Base-by-base conservation (phyloP, 2,888 invertebrate genomes). In the Hedya salicella region DNA sequence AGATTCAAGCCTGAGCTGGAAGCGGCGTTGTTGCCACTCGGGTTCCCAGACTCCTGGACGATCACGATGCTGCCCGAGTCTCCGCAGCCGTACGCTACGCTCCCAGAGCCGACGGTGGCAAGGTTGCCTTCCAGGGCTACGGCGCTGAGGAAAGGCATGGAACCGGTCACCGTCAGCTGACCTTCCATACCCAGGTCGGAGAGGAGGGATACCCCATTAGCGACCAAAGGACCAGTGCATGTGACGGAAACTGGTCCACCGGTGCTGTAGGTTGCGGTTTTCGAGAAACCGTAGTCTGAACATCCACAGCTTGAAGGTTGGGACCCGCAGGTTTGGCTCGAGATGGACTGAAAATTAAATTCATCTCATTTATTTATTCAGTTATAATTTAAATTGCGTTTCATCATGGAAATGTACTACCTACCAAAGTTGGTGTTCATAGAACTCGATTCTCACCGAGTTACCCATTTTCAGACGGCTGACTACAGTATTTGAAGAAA, bases 121-220 rank as follows among this genome's bases (percentile, higher is more conserved):
- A 83, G 54, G 4, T 65, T 62, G 0, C 81, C 81, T 53, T 79
- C 81, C 3, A 81, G 66, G 42, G 76, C 77, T 0, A 82, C 81
- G 3, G 82, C 77, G 2, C 79, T 80, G 6, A 84, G 39, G 75
- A 80, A 82, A 0, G 84, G 84, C 17, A 83, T 19, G 11, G 46
- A 32, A 0, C 68, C 68, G 0, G 14, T 40, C 9, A 67, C 69
- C 9, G 57, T 30, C 2, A 68, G 30, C 1, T 32, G n/a, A 0
- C 69, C 69, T 32, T 69, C 62, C 46, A 69, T 65, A 6, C 44
- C 25, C 0, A 68, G 63, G 2, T 70, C 70, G 32, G 68, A 30
- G 8, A 61, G 25, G 6, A 70, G 44, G 1, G 40, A 32, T 2
- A 70, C 30, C 1, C 70, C 68, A 16, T 25, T 66, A 13, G 62